phyloP scores from a whole-genome alignment of 2,113 vertebrate species.

The Hyperoodon ampullatus region DNA sequence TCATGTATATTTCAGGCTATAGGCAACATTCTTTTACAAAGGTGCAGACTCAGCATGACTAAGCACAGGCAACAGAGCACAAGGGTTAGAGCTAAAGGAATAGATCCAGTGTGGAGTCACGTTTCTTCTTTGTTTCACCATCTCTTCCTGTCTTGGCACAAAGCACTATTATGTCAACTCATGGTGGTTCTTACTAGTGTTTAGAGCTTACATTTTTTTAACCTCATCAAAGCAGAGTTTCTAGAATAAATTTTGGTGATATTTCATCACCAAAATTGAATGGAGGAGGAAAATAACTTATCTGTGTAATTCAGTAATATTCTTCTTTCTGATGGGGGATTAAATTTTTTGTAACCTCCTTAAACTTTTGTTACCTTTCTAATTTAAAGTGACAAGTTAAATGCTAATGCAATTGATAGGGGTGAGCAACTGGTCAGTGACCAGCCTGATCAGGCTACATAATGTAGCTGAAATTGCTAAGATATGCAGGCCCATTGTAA shows the following conservation, averaged over 20 bases:
- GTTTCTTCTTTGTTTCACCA: not conserved
- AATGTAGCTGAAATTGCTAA: slow-evolving; percentile 83
- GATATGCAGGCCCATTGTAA: slow-evolving; percentile 83
- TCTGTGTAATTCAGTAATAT: slow-evolving; percentile 76
- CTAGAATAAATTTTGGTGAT: slow-evolving; percentile 52
- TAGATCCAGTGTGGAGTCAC: not conserved
- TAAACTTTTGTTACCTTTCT: slow-evolving; percentile 84
- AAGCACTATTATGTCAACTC: not conserved
- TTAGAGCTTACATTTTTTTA: not conserved
- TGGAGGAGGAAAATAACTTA: slow-evolving; percentile 55
- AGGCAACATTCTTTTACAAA: not conserved
- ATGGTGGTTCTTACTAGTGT: not conserved
- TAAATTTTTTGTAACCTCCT: slow-evolving; percentile 82
- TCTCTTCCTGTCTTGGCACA: not conserved
- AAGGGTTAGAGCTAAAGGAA: not conserved
- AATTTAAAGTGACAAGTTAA: slow-evolving; percentile 85
- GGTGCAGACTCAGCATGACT: not conserved
- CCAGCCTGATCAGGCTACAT: slow-evolving; percentile 83
- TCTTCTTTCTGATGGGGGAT: slow-evolving; percentile 60
- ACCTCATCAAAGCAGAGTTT: slow-evolving; percentile 38
- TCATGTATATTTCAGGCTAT: not conserved
- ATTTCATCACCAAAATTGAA: not conserved
- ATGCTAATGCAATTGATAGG: slow-evolving; percentile 86
- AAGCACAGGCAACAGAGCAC: not conserved
- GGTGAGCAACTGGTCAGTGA: slow-evolving; percentile 86